Percentiles rank a stretch among this genome's conserved stretches.
These are phyloP conservation scores for Tragopan temminckii DNA, from an alignment of 2,797 vertebrate genomes.

Conservation along the genomic window DNA sequence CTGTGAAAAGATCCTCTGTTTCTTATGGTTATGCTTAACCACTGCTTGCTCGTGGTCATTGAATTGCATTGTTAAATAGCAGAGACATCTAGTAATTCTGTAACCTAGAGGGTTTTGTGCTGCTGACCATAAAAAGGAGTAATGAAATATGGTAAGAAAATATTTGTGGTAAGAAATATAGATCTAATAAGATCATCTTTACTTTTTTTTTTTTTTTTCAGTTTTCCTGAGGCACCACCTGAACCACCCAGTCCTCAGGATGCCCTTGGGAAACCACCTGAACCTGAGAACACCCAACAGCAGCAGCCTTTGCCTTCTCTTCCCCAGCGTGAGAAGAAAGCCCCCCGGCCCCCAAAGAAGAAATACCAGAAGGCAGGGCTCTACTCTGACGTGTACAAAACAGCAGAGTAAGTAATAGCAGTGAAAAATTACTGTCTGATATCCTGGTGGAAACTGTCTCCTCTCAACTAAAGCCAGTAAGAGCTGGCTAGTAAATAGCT, in stretches of 20 bases:
- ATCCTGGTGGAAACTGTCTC: background rate
- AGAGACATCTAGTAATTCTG: background rate
- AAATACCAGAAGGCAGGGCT: conserved; percentile 96
- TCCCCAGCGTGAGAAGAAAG: conserved; percentile 87
- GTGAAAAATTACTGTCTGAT: background rate
- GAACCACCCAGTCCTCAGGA: conserved; percentile 81
- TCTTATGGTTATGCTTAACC: background rate
- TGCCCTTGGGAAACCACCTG: conserved; percentile 77
- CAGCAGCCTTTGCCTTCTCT: conserved; percentile 78
- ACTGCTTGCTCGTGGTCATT: rapidly evolving
- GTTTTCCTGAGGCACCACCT: conserved; percentile 78
- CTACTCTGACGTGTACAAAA: conserved; percentile 98
- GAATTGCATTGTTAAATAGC: background rate
- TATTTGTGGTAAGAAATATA: background rate
- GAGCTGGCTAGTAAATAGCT: background rate
- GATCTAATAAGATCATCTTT: background rate
- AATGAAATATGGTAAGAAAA: background rate
- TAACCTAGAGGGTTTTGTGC: background rate
- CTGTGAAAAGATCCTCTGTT: background rate
- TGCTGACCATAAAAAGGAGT: background rate
- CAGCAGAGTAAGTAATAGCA: conserved; percentile 88
- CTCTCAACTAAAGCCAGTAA: background rate
- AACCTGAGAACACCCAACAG: conserved; percentile 78
- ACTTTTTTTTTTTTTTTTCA: conserved; percentile 58
- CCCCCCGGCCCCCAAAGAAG: conserved; percentile 89